Conservation (phyloP, 1,140 invertebrate species). For the Gryllus bimaculatus region DNA sequence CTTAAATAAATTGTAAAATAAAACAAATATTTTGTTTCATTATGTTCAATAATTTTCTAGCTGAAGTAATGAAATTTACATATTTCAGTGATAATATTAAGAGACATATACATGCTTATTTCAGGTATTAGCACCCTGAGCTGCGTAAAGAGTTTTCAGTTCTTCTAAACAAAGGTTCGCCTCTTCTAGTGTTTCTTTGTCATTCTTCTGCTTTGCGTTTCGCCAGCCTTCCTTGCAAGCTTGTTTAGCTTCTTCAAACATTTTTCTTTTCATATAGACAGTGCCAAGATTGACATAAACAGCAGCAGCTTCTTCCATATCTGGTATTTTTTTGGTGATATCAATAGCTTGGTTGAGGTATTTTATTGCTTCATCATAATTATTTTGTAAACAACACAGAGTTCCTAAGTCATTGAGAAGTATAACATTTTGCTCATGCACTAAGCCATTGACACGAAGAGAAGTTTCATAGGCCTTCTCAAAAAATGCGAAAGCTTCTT, state of each 20-base stretch:
- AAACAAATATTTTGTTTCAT: too few species aligned
- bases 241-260: constrained; percentile 58
- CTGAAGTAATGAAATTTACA: too few species aligned
- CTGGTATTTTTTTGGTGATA: constrained; percentile 45
- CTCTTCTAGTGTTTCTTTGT: constrained; percentile 52
- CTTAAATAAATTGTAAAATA: too few species aligned
- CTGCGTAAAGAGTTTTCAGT: constrained; percentile 22
- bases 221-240: constrained; percentile 59
- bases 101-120: too few species aligned
- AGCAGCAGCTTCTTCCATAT: constrained; percentile 56
- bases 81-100: too few species aligned
- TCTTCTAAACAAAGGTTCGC: constrained; percentile 51
- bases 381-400: constrained; percentile 51
- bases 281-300: constrained; percentile 78
- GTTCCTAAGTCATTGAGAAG: constrained; percentile 80
- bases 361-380: constrained; percentile 56
- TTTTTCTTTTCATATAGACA: constrained; percentile 59
- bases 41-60: too few species aligned
- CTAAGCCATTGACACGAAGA: constrained; percentile 50
- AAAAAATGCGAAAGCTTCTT: constrained; percentile 56
- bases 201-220: constrained; percentile 52
- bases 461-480: constrained; percentile 60
- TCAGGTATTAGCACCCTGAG: too few species aligned
- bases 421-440: constrained; percentile 62
- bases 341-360: constrained; percentile 62